These are phyloP conservation scores for Urocyon cinereoargenteus DNA, from an alignment of 2,797 vertebrate species.

Conservation along the genomic window DNA sequence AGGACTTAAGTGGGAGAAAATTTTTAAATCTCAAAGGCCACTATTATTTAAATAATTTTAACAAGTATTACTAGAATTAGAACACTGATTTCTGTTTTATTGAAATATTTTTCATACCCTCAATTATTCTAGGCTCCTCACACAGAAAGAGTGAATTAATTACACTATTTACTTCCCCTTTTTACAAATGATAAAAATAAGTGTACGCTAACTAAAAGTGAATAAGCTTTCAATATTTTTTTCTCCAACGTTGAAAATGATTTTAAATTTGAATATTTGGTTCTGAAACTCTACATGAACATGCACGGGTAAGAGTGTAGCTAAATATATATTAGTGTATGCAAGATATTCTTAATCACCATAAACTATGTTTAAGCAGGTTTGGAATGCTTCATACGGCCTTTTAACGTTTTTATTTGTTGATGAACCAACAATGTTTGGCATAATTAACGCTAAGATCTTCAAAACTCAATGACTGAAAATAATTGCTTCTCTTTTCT, in stretches of 20 bases:
- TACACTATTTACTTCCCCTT: not conserved
- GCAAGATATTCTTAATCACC: conserved; percentile 74
- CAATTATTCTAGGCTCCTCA: conserved; percentile 2
- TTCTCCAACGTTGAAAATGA: conserved; percentile 53
- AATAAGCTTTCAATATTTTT: conserved; percentile 51
- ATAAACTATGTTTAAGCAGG: conserved; percentile 77
- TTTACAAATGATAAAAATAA: conserved; percentile 68
- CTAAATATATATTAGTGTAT: conserved; percentile 75
- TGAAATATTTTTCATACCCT: conserved; percentile 46
- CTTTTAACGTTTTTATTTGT: conserved; percentile 90
- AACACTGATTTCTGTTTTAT: conserved; percentile 36
- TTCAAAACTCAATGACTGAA: conserved; percentile 93
- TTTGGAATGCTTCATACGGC: conserved; percentile 72
- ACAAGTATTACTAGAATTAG: conserved; percentile 24
- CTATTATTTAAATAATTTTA: conserved; percentile 50
- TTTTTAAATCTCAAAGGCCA: conserved; percentile 55
- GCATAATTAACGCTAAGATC: conserved; percentile 94
- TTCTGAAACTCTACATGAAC: conserved; percentile 71
- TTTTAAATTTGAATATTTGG: conserved; percentile 48
- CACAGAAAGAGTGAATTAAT: conserved; percentile 35
- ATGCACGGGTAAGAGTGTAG: conserved; percentile 43
- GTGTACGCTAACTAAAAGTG: conserved; percentile 51
- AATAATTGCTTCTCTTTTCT: conserved; percentile 95
- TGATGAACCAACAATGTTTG: conserved; percentile 92
- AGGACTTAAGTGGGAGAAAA: conserved; percentile 57